Percentiles rank a stretch among this genome's conserved stretches.
phyloP scores from a whole-genome alignment of 1,140 invertebrate species.

The Papilio dardanus region DNA sequence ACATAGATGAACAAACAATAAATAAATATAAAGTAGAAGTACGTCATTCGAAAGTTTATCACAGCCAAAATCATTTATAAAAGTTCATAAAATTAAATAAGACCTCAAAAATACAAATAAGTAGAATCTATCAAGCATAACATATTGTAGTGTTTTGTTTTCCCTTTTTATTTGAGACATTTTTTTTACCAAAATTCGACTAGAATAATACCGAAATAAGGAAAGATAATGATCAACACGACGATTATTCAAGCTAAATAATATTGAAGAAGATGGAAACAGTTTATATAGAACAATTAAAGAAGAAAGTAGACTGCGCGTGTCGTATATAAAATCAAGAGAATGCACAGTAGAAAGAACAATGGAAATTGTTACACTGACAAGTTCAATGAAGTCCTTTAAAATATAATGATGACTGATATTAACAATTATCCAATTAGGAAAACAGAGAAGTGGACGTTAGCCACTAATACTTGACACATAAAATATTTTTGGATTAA shows the following conservation, averaged over 20 bases:
- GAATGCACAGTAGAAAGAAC: background rate
- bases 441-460: background rate
- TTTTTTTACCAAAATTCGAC: background rate
- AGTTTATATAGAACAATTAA: background rate
- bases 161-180: background rate
- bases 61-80: constrained; percentile 26
- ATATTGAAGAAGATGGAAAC: background rate
- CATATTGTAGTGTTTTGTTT: background rate
- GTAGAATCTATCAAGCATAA: background rate
- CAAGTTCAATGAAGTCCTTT: background rate
- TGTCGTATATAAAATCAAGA: background rate
- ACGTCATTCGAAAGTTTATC: constrained; percentile 22
- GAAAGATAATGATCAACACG: background rate
- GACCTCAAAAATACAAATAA: background rate
- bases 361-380: background rate
- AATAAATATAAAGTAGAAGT: constrained; percentile 24
- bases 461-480: background rate
- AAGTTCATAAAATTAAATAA: constrained; percentile 11
- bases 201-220: background rate
- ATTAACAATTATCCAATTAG: background rate
- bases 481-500: background rate
- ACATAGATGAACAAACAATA: background rate
- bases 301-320: background rate
- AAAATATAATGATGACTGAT: constrained; percentile 8
- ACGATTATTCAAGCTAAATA: background rate